Evolutionary conservation across 2,888 invertebrate genomes (phyloP), one percentile per base, ranked within the genome.

Genomic region (Xestia sexstrigata): DNA sequence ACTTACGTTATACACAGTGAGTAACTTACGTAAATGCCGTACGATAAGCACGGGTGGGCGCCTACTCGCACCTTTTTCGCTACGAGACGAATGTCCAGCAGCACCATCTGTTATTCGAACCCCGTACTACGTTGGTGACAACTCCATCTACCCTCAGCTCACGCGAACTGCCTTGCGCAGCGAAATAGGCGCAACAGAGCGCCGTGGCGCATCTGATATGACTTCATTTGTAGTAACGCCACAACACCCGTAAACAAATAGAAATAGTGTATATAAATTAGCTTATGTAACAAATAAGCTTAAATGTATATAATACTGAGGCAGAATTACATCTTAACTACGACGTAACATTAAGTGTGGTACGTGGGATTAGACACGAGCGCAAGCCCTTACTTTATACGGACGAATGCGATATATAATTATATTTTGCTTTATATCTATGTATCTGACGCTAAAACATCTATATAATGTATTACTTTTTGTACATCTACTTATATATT

Each of bases 341-440:
- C 96, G 94, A 95, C 95, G 94, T 96, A 96, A 96, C 94, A 95
- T 96, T 96, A 95, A 94, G 94, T 94, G 95, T 95, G 95, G 95
- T 96, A 96, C 95, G 94, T 95, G 96, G 95, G 95, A 95, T 92
- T 96, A 96, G 96, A 96, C 95, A 96, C 94, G 96, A 96, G 96
- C 96, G 94, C 95, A 96, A 96, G 96, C 96, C 95, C 96, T 96
- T 96, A 96, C 93, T 94, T 95, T 95, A 95, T 95, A 96, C 96
- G 96, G 96, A 96, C 96, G 96, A 96, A 96, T 96, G 96, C 96
- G 95, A 96, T 96, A 96, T 96, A 96, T 96, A 96, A 96, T 96
- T 91, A 95, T 96, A 96, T 95, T 95, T 96, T 96, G 96, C 96
- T 95, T 96, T 96, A 96, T 95, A 96, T 94, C 96, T 96, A 96